Evolutionary conservation across 2,113 vertebrate genomes (phyloP).

Genomic region (Argyrosomus japonicus): DNA sequence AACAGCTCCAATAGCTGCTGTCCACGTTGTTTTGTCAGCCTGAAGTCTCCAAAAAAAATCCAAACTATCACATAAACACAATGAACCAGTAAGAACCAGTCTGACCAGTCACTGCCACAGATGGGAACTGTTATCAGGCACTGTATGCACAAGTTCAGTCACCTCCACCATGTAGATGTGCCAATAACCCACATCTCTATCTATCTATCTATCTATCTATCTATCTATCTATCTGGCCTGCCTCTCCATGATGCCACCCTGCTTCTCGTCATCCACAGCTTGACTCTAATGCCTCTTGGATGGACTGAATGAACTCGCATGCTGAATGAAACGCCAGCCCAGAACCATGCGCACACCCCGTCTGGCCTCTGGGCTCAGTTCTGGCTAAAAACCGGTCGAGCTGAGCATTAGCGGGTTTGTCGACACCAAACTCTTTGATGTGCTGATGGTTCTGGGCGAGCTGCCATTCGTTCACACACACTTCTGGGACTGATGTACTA

Average conservation of each 20-base stretch:
- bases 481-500: not conserved
- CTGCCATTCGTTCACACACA: conserved; percentile 6
- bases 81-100: conserved; percentile 14
- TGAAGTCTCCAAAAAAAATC: not conserved
- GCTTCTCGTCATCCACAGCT: conserved; percentile 66
- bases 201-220: conserved; percentile 18
- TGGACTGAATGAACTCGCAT: conserved; percentile 53
- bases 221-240: conserved; percentile 23
- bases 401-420: not conserved
- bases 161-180: conserved; percentile 52
- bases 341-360: conserved; percentile 24
- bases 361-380: not conserved
- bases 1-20: too few species aligned
- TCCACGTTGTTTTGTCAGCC: not conserved
- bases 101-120: conserved; percentile 47
- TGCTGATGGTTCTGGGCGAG: conserved; percentile 51
- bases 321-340: conserved; percentile 32
- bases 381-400: not conserved
- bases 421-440: not conserved
- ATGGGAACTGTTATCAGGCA: conserved; percentile 71
- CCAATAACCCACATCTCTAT: conserved; percentile 50
- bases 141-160: conserved; percentile 35
- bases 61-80: not conserved
- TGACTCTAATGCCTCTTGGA: conserved; percentile 27
- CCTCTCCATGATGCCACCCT: conserved; percentile 46